phyloP scores from a whole-genome alignment of 2,888 invertebrate species.

The Latrodectus elegans region DNA sequence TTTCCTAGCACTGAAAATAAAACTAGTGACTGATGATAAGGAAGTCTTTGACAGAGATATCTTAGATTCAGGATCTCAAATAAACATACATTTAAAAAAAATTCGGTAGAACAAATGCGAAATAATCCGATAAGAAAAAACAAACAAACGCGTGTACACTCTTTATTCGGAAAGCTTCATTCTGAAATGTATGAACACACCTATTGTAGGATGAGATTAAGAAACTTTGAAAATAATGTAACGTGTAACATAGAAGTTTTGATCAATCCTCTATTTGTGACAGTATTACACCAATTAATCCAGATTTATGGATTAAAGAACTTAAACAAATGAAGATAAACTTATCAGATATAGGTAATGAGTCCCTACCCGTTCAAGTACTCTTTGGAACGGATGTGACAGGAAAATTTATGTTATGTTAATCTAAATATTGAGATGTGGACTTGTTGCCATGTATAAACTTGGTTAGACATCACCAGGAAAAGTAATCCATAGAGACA shows the following conservation, averaged over 20 bases:
- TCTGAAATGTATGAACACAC: neutral
- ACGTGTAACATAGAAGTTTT: constrained; percentile 2
- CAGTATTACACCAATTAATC: neutral
- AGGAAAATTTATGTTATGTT: neutral
- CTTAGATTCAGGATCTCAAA: constrained; percentile 4
- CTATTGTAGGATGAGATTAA: neutral
- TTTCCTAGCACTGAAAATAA: neutral
- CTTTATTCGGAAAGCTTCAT: neutral
- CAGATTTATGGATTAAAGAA: neutral
- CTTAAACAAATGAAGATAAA: neutral
- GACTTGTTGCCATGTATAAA: neutral
- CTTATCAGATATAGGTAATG: neutral
- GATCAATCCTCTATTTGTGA: neutral
- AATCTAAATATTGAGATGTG: neutral
- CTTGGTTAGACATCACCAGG: neutral
- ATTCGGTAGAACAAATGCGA: neutral
- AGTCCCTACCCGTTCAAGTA: neutral
- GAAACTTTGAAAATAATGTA: neutral
- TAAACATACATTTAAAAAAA: neutral
- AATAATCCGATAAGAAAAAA: neutral
- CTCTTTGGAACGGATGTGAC: neutral
- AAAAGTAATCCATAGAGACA: neutral
- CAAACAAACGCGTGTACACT: neutral
- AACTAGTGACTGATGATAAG: neutral
- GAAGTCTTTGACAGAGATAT: neutral